Percentiles rank a stretch among this genome's conserved stretches.
These are phyloP conservation scores for Pinctada fucata DNA, from an alignment of 2,888 invertebrate species.

Conservation along the genomic window DNA sequence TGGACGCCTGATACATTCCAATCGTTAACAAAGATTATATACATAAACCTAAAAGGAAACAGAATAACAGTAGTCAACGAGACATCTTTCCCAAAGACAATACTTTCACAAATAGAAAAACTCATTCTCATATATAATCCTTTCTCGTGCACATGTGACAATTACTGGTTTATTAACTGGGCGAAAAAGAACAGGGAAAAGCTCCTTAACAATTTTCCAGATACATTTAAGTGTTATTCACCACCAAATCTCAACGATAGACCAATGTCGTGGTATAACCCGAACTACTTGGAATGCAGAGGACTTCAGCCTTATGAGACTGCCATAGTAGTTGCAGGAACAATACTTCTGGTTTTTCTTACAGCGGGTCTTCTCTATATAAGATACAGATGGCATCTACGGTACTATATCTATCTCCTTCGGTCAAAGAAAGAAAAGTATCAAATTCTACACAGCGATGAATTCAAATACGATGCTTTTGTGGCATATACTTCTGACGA, in stretches of 20 bases:
- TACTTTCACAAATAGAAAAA: constrained; percentile 58
- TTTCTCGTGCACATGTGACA: constrained; percentile 81
- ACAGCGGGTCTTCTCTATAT: constrained; percentile 70
- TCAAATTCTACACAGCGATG: background rate
- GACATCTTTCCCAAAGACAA: constrained; percentile 25
- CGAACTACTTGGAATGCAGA: constrained; percentile 19
- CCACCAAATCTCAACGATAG: constrained; percentile 14
- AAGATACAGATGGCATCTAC: constrained; percentile 80
- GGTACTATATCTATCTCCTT: constrained; percentile 79
- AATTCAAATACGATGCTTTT: constrained; percentile 82
- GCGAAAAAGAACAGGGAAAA: background rate
- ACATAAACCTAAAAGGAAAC: constrained; percentile 3
- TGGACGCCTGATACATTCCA: constrained; percentile 4
- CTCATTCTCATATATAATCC: constrained; percentile 81
- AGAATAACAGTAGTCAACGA: constrained; percentile 20
- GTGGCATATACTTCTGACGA: constrained; percentile 85
- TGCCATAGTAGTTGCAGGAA: constrained; percentile 37
- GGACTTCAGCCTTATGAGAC: background rate
- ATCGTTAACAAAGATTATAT: background rate
- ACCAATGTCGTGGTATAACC: constrained; percentile 6
- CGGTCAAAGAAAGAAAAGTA: constrained; percentile 3
- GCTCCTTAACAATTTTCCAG: constrained; percentile 10
- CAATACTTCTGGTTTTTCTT: background rate
- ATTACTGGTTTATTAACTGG: constrained; percentile 59
- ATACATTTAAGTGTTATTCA: constrained; percentile 11